These are phyloP conservation scores for Pemphredon lugubris DNA, from an alignment of 2,888 invertebrate genomes.

Conservation along the genomic window DNA sequence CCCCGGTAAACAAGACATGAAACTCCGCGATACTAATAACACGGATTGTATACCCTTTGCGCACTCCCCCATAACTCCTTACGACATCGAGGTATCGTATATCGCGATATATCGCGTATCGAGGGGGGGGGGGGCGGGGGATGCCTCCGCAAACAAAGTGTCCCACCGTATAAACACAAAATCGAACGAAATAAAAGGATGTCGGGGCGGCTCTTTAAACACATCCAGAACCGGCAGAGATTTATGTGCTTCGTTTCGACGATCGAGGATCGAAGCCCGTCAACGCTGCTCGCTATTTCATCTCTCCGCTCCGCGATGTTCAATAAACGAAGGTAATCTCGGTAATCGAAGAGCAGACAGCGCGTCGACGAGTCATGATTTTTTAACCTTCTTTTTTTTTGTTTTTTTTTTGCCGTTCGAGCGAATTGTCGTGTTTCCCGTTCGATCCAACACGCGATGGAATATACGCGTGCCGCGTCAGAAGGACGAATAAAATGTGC, in stretches of 20 bases:
- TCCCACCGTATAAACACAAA: conserved; percentile 7
- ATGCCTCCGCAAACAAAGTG: too few species aligned
- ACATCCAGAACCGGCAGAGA: not conserved
- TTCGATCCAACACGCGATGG: not conserved
- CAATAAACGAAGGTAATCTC: conserved; percentile 33
- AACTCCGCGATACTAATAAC: conserved; percentile 50
- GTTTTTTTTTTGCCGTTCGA: not conserved
- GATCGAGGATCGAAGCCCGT: not conserved
- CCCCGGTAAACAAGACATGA: conserved; percentile 50
- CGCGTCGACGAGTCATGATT: not conserved
- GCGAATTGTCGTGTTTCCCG: not conserved
- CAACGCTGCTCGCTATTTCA: not conserved
- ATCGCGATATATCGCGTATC: too few species aligned
- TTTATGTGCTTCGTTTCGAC: conserved; percentile 16
- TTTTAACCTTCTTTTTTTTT: not conserved
- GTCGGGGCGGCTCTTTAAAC: conserved; percentile 10
- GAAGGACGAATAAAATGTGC: not conserved
- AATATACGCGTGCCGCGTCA: too few species aligned
- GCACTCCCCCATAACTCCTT: conserved; percentile 47
- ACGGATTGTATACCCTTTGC: conserved; percentile 49
- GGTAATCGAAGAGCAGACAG: conserved; percentile 11
- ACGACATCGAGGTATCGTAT: conserved; percentile 39
- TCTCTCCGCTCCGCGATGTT: conserved; percentile 10
- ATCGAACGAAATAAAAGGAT: conserved; percentile 15
- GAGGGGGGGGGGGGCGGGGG: too few species aligned